Evolutionary conservation across 2,888 invertebrate species (phyloP).

Genomic region (Diaphora mendica): DNA sequence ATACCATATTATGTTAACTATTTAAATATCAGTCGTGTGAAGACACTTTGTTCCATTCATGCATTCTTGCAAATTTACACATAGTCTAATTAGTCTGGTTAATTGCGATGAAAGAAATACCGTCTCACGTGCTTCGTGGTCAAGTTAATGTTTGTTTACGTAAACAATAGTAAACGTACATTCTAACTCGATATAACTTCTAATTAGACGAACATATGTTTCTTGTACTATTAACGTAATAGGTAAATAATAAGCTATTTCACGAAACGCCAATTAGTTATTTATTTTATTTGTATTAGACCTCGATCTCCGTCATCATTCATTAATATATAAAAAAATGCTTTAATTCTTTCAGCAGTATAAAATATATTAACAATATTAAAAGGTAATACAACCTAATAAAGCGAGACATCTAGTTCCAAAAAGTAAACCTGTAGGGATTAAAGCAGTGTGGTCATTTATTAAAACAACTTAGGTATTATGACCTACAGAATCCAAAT

Average conservation of each 20-base stretch:
- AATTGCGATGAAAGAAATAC: constrained; percentile 58
- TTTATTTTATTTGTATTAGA: constrained; percentile 1
- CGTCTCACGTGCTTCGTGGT: constrained; percentile 54
- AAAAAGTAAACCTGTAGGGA: too few relatives aligned
- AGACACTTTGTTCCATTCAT: constrained; percentile 45
- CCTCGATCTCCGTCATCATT: not conserved
- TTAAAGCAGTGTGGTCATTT: too few relatives aligned
- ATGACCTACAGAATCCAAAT: too few relatives aligned
- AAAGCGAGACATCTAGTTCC: too few relatives aligned
- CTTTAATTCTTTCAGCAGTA: too few relatives aligned
- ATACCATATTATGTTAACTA: constrained; percentile 11
- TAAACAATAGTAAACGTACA: constrained; percentile 38
- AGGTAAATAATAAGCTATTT: constrained; percentile 11
- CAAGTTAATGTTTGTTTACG: constrained; percentile 66
- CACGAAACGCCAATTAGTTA: constrained; percentile 11
- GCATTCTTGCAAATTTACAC: constrained; percentile 51
- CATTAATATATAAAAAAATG: not conserved
- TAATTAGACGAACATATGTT: constrained; percentile 23
- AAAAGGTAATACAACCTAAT: too few relatives aligned
- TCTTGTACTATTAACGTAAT: constrained; percentile 11
- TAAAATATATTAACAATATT: too few relatives aligned
- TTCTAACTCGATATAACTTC: constrained; percentile 17
- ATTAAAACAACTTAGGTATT: too few relatives aligned
- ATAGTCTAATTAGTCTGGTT: constrained; percentile 52
- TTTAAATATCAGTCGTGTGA: constrained; percentile 41